Percentiles rank a stretch among this genome's conserved stretches.
These are phyloP conservation scores for Nomada flava DNA, from an alignment of 2,888 invertebrate genomes.

Conservation along the genomic window DNA sequence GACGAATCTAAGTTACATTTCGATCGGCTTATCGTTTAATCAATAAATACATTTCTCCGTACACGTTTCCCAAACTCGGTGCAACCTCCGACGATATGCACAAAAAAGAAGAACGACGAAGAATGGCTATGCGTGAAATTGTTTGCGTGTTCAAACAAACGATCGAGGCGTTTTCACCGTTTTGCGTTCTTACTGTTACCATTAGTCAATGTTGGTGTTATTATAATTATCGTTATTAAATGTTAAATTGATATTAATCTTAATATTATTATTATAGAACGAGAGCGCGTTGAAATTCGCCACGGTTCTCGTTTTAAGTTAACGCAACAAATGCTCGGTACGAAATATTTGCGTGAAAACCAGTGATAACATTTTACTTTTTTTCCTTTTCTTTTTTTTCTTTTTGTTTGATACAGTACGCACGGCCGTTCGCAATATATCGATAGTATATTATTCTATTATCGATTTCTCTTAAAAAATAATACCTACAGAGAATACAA, in stretches of 20 bases:
- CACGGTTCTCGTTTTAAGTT: constrained; percentile 18
- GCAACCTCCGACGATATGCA: constrained; percentile 48
- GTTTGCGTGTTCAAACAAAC: constrained; percentile 14
- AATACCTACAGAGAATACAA: constrained; percentile 50
- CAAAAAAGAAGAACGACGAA: constrained; percentile 42
- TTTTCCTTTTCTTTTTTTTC: not conserved
- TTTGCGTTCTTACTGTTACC: not conserved
- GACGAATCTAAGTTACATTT: constrained; percentile 47
- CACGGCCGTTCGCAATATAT: constrained; percentile 41
- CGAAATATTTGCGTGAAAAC: constrained; percentile 43
- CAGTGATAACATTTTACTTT: constrained; percentile 1
- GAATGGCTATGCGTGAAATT: constrained; percentile 41
- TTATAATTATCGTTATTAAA: constrained; percentile 29
- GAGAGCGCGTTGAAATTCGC: constrained; percentile 10
- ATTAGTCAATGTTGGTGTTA: not conserved
- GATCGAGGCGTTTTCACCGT: constrained; percentile 11
- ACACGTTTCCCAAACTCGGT: constrained; percentile 26
- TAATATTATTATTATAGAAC: constrained; percentile 55
- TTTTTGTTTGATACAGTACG: constrained; percentile 39
- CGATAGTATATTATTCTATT: constrained; percentile 11
- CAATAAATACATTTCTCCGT: constrained; percentile 46
- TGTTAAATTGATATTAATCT: constrained; percentile 45
- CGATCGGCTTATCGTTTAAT: constrained; percentile 41
- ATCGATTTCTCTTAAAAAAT: constrained; percentile 50
- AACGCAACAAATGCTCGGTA: constrained; percentile 51